Conservation (phyloP, 2,797 vertebrate species). For the Heterohyrax brucei region DNA sequence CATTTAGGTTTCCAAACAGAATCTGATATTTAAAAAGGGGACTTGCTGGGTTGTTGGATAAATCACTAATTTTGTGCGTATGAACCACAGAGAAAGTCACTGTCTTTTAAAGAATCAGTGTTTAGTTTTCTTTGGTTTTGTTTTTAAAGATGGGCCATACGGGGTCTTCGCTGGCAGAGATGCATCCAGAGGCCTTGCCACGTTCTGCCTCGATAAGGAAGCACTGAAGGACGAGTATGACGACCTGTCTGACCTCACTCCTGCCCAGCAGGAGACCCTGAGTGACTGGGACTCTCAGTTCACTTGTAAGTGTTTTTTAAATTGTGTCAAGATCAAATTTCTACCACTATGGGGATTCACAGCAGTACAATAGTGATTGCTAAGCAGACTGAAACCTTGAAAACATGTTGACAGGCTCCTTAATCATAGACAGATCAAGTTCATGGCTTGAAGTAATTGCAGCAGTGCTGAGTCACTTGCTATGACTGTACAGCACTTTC, state of each 20-base stretch:
- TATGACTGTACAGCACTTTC: slow-evolving; percentile 59
- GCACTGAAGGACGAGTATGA: slow-evolving; percentile 96
- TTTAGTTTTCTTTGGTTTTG: slow-evolving; percentile 82
- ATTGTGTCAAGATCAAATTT: slow-evolving; percentile 93
- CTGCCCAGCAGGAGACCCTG: slow-evolving; percentile 96
- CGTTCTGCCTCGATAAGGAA: slow-evolving; percentile 98
- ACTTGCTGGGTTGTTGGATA: not conserved
- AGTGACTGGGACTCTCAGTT: slow-evolving; percentile 98
- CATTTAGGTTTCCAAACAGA: slow-evolving; percentile 44
- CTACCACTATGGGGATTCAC: slow-evolving; percentile 77
- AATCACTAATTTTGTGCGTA: slow-evolving; percentile 60
- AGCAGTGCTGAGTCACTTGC: slow-evolving; percentile 83
- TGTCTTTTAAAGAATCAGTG: slow-evolving; percentile 64
- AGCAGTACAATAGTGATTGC: slow-evolving; percentile 67
- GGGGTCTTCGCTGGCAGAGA: slow-evolving; percentile 98
- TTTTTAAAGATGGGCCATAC: slow-evolving; percentile 95
- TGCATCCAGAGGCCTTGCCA: slow-evolving; percentile 98
- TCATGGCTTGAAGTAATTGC: slow-evolving; percentile 70
- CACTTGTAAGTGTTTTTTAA: slow-evolving; percentile 93
- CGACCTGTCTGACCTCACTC: slow-evolving; percentile 97
- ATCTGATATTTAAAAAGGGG: not conserved
- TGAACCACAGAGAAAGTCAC: slow-evolving; percentile 19
- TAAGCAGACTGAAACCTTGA: slow-evolving; percentile 71
- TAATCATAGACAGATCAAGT: slow-evolving; percentile 72
- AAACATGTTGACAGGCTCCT: slow-evolving; percentile 74